Base-by-base conservation (phyloP, 1,140 invertebrate species). In the Drosophila tsacasi region DNA sequence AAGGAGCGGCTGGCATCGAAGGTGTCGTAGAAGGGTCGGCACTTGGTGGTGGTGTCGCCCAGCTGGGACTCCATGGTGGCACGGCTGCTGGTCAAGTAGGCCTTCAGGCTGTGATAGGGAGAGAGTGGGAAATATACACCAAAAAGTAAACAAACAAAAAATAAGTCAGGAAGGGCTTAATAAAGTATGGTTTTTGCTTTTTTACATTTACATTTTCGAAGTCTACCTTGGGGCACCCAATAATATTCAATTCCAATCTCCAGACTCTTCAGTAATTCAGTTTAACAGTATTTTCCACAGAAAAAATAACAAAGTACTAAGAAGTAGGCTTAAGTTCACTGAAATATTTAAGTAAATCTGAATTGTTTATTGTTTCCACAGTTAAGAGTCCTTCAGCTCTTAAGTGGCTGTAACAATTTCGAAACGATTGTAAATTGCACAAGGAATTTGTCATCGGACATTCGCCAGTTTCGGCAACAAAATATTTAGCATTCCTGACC, bases 1-100 rank as follows among this genome's bases (percentile, higher is more conserved):
- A 96, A 93, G 13, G 95, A 93, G 72, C 96, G 94, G 17, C 94
- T 92, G 17, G 95, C 95, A 74, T 96, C 93, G 62, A 95, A 95
- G 37, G 97, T 94, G 37, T 96, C 94, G 94, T 95, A 97, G 17
- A 97, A 93, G 9, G 96, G 96, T 17, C 95, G 94, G 93, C 96
- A 97, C 27, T 95, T 95, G 3, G 95, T 95, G 4, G 96, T 95
- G 44, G 95, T 94, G 37, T 94, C 94, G 23, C 94, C 94, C 30
- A 95, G 94, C 58, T 96, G 94, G 1, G 94, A 93, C 3, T 95
- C 93, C 37, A 96, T 95, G 55, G 96, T 95, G 37, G 94, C 94
- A 2, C 95, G 93, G 94, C 95, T 96, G 78, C 95, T 95, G 58
- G 95, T 95, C 67, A 95, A 83, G 84, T 96, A 96, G 19, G 94